Evolutionary conservation across 2,113 vertebrate species (phyloP).

Genomic region (Mesoclemmys tuberculata): DNA sequence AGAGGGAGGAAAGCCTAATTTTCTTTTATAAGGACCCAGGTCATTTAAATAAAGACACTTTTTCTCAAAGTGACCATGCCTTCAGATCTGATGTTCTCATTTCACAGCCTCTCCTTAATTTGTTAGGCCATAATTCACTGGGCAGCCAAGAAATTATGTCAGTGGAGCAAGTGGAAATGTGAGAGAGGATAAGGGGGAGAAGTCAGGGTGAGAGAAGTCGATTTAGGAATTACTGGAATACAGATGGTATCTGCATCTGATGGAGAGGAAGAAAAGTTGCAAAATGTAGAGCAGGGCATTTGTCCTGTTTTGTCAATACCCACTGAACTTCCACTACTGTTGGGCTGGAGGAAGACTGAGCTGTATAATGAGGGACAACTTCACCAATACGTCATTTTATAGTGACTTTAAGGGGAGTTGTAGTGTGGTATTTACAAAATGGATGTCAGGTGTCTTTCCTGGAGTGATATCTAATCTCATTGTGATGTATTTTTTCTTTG

Average conservation of each 20-base stretch:
- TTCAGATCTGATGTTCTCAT: not conserved
- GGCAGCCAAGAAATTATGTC: not conserved
- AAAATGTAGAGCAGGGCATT: not conserved
- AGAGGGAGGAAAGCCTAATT: not conserved
- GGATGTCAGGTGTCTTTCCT: not conserved
- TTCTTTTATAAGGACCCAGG: not conserved
- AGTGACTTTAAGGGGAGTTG: not conserved
- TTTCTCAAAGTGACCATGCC: not conserved
- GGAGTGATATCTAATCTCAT: not conserved
- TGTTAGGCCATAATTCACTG: not conserved
- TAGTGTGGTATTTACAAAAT: slow-evolving; percentile 38
- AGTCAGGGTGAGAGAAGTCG: not conserved
- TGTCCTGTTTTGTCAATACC: not conserved
- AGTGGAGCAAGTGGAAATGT: not conserved
- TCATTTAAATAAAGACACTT: not conserved
- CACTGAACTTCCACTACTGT: slow-evolving; percentile 10
- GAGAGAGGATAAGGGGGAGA: not conserved
- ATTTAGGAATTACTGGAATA: not conserved
- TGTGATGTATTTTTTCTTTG: not conserved
- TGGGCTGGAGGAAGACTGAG: slow-evolving; percentile 5
- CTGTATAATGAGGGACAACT: slow-evolving; percentile 26
- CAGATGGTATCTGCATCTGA: not conserved
- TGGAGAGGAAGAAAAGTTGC: not conserved
- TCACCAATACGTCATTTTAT: slow-evolving; percentile 21
- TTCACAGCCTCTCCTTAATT: not conserved